These are phyloP conservation scores for Mechanitis mazaeus DNA, from an alignment of 2,888 invertebrate species.

Conservation along the genomic window DNA sequence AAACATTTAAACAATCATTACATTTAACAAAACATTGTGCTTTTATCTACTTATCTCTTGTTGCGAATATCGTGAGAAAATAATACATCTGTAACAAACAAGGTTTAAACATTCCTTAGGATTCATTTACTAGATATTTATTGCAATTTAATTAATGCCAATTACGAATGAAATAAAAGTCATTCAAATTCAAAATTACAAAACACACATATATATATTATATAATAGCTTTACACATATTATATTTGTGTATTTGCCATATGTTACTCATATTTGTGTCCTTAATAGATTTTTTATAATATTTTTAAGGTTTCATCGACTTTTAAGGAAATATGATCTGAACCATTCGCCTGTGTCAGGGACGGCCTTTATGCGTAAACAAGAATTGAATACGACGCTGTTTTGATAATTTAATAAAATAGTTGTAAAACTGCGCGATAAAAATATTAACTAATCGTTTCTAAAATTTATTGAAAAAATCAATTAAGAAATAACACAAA, in stretches of 20 bases:
- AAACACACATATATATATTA: not conserved
- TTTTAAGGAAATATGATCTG: not conserved
- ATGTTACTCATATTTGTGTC: not conserved
- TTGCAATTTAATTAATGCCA: not conserved
- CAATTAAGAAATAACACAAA: not conserved
- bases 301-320: constrained; percentile 1
- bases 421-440: not conserved
- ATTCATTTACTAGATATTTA: not conserved
- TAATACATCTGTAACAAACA: not conserved
- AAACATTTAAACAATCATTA: constrained; percentile 22
- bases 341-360: not conserved
- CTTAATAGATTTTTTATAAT: not conserved
- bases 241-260: not conserved
- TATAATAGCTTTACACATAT: not conserved
- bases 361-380: not conserved
- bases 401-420: too few species aligned
- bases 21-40: constrained; percentile 2
- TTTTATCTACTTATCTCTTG: constrained; percentile 1
- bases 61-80: constrained; percentile 3
- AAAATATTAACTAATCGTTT: too few species aligned
- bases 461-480: not conserved
- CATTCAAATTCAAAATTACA: not conserved
- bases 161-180: not conserved
- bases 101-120: not conserved
- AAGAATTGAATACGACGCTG: too few species aligned